Evolutionary conservation across 2,797 vertebrate genomes (phyloP), one percentile per base, ranked within the genome.

Genomic region (Novumbra hubbsi): DNA sequence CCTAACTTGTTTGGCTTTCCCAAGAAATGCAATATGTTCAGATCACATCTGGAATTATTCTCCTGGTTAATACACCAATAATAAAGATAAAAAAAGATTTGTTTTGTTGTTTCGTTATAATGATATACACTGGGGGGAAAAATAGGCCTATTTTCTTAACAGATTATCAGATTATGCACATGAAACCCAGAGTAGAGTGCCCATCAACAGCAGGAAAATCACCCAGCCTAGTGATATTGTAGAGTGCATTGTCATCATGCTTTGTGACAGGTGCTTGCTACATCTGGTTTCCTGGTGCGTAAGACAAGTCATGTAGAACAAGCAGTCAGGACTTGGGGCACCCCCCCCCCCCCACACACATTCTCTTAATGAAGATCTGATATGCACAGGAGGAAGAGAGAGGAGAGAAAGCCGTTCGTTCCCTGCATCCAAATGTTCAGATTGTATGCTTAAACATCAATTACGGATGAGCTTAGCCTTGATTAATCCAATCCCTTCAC

Each of bases 401-500:
- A 28, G n/a, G n/a, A 50, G 62, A 30, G 72, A 30, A 34, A 60
- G 16, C 38, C n/a, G 38, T 68, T 15, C 66, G 21, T 41, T 82
- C 78, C 65, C 70, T 63, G 71, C 77, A 81, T 83, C 32, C 80
- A 80, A 77, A 78, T 80, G 30, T 66, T 68, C 50, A 75, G 77
- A 79, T 71, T 77, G 68, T 62, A 52, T 64, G 50, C 75, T 80
- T 63, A 76, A 72, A 73, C 68, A 64, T 50, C 77, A 70, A 80
- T 79, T 76, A 74, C 50, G 50, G 68, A 34, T 75, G 80, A 72
- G 70, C 69, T 73, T 71, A 65, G 73, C 68, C 27, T 55, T 78
- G 72, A 83, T 84, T 80, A 81, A 79, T 83, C 74, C 80, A 79
- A 80, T 77, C 76, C 73, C 71, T 63, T 78, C 74, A 82, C 28